phyloP scores from a whole-genome alignment of 2,888 invertebrate species.

The Eueremaeus valkanovi region DNA sequence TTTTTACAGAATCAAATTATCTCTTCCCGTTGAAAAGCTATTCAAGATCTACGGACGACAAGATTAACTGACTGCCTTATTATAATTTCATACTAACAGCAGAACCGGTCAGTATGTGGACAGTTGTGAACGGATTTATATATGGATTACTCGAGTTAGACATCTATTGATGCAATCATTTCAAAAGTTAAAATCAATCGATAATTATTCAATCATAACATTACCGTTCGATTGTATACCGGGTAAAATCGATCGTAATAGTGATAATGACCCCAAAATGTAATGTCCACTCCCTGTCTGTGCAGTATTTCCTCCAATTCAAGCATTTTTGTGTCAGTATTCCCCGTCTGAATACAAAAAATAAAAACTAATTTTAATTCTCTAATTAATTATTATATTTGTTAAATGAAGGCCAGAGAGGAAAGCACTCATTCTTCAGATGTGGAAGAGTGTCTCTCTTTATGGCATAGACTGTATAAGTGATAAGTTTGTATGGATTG shows the following conservation, averaged over 20 bases:
- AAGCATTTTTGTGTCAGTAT: slow-evolving; percentile 43
- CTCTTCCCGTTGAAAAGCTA: too few relatives aligned
- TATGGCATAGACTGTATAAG: neutral
- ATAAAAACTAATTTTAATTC: neutral
- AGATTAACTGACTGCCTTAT: too few relatives aligned
- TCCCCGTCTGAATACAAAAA: slow-evolving; percentile 6
- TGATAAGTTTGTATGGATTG: neutral
- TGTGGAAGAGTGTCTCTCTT: too few relatives aligned
- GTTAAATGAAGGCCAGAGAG: too few relatives aligned
- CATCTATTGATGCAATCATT: slow-evolving; percentile 51
- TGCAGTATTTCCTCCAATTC: slow-evolving; percentile 56
- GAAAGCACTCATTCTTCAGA: too few relatives aligned
- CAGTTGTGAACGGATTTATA: slow-evolving; percentile 56
- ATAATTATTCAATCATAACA: neutral
- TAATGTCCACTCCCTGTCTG: slow-evolving; percentile 57
- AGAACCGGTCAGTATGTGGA: slow-evolving; percentile 57
- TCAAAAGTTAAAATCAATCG: neutral
- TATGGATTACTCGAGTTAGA: slow-evolving; percentile 54
- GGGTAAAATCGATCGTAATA: slow-evolving; percentile 57
- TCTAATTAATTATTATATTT: too few relatives aligned
- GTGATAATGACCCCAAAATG: slow-evolving; percentile 58
- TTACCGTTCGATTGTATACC: slow-evolving; percentile 53
- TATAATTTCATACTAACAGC: slow-evolving; percentile 55
- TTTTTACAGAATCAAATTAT: too few relatives aligned
- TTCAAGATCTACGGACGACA: too few relatives aligned